Evolutionary conservation across 1,140 invertebrate species (phyloP).

Genomic region (Drosophila littoralis): DNA sequence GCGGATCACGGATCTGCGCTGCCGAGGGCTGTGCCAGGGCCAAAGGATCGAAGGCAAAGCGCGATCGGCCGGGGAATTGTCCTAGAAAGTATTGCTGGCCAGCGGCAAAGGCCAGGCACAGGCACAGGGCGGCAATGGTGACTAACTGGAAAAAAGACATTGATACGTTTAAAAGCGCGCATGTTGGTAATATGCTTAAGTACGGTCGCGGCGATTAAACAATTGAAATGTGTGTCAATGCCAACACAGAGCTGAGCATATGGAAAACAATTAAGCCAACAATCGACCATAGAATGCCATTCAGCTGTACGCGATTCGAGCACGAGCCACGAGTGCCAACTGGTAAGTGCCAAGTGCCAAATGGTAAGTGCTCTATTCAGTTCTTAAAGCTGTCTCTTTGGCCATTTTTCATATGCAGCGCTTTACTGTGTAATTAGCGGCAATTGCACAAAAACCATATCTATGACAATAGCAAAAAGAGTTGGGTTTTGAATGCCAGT

Average conservation of each 20-base stretch:
- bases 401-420: slow-evolving; percentile 44
- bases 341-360: slow-evolving; percentile 15
- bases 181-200: slow-evolving; percentile 17
- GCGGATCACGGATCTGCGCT: slow-evolving; percentile 71
- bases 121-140: slow-evolving; percentile 71
- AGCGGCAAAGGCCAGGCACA: slow-evolving; percentile 72
- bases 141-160: slow-evolving; percentile 64
- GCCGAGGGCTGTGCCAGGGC: slow-evolving; percentile 62
- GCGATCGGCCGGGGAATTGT: slow-evolving; percentile 60
- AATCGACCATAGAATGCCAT: slow-evolving; percentile 24
- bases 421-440: slow-evolving; percentile 39
- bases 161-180: slow-evolving; percentile 19
- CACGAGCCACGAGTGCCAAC: slow-evolving; percentile 45
- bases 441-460: slow-evolving; percentile 29
- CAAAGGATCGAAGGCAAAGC: slow-evolving; percentile 68
- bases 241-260: slow-evolving; percentile 48
- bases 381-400: slow-evolving; percentile 36
- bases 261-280: slow-evolving; percentile 58
- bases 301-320: slow-evolving; percentile 35
- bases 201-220: slow-evolving; percentile 72
- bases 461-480: slow-evolving; percentile 43
- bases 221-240: slow-evolving; percentile 75
- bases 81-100: slow-evolving; percentile 78
- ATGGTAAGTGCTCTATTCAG: slow-evolving; percentile 27
- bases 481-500: background rate